These are phyloP conservation scores for Hyposmocoma kahamanoa DNA, from an alignment of 1,140 invertebrate genomes.

Conservation along the genomic window DNA sequence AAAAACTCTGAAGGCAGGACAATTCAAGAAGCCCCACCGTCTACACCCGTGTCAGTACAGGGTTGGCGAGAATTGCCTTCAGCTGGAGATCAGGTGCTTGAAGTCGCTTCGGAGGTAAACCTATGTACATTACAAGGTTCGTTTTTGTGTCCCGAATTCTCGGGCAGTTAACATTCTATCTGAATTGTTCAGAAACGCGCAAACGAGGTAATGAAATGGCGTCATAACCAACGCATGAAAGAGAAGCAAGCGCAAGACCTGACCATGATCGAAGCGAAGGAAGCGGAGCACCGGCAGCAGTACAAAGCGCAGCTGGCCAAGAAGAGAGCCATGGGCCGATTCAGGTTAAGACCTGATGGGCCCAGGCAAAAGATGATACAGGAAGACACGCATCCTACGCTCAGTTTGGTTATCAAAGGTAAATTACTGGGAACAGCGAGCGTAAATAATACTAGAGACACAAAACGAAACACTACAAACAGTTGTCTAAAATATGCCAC, in stretches of 20 bases:
- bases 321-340: constrained; percentile 76
- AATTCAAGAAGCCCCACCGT: constrained; percentile 82
- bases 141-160: background rate
- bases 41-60: constrained; percentile 89
- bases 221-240: constrained; percentile 74
- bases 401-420: constrained; percentile 75
- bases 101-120: constrained; percentile 83
- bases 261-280: constrained; percentile 79
- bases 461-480: too few relatives aligned
- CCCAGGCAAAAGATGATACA: constrained; percentile 76
- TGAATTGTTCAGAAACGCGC: constrained; percentile 76
- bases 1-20: constrained; percentile 84
- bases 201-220: constrained; percentile 79
- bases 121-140: background rate
- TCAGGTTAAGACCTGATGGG: constrained; percentile 56
- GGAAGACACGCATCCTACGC: constrained; percentile 62
- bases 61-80: constrained; percentile 92
- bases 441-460: too few relatives aligned
- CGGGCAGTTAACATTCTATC: background rate
- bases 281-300: constrained; percentile 78
- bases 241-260: constrained; percentile 79
- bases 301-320: constrained; percentile 80
- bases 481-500: too few relatives aligned
- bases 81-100: constrained; percentile 90
- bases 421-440: too few relatives aligned